phyloP scores from a whole-genome alignment of 2,797 vertebrate genomes.

The Tragopan temminckii region DNA sequence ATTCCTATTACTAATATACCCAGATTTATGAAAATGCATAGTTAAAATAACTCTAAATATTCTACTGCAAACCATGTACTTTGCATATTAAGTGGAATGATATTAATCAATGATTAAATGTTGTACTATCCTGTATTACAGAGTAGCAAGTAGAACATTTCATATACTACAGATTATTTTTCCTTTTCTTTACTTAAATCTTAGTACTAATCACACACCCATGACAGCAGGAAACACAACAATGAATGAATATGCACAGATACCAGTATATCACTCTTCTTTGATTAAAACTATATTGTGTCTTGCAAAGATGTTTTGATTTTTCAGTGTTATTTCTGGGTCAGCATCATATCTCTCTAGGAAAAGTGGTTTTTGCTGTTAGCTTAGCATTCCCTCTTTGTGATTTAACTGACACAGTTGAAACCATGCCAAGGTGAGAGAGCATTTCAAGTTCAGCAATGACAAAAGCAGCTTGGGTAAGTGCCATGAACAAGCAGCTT shows the following conservation, averaged over 20 bases:
- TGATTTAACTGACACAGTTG: constrained; percentile 82
- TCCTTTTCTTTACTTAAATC: constrained; percentile 39
- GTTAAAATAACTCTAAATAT: constrained; percentile 5
- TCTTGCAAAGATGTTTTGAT: constrained; percentile 37
- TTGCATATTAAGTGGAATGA: not conserved
- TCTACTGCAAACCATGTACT: not conserved
- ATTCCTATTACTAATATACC: constrained; percentile 1
- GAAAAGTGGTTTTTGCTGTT: constrained; percentile 75
- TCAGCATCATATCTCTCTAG: constrained; percentile 73
- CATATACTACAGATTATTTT: not conserved
- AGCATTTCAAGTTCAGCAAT: constrained; percentile 79
- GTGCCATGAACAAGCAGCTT: constrained; percentile 73
- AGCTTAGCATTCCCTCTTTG: constrained; percentile 69
- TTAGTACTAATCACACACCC: constrained; percentile 18
- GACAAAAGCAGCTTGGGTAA: constrained; percentile 74
- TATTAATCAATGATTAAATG: constrained; percentile 36
- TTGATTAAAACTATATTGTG: constrained; percentile 59
- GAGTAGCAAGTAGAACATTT: constrained; percentile 26
- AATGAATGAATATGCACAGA: constrained; percentile 11
- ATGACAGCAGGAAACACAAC: constrained; percentile 30
- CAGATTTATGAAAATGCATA: not conserved
- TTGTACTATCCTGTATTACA: constrained; percentile 17
- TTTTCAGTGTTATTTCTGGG: constrained; percentile 61
- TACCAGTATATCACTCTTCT: constrained; percentile 39
- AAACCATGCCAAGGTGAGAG: constrained; percentile 79